Evolutionary conservation across 2,797 vertebrate species (phyloP), one percentile per base, ranked within the genome.

Genomic region (Danio tinwini): DNA sequence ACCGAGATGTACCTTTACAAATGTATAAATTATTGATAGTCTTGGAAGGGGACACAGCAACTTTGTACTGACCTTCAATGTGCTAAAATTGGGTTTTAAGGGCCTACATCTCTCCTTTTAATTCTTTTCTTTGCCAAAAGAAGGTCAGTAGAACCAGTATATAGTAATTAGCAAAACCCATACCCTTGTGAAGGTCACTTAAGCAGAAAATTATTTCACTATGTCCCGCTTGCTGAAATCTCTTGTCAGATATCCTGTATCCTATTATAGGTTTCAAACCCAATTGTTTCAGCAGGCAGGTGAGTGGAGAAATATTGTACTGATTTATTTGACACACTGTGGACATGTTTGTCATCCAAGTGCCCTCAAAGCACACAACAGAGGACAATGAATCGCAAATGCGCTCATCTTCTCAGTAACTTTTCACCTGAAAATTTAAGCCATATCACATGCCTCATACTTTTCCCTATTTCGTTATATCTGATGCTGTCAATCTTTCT

Each of bases 1-100:
- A 81, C 85, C 67, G 76, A 83, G 81, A 81, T 69, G 14, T 81
- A 83, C 76, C 84, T 86, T 81, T 81, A 78, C 80, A 86, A 84
- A 87, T 82, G 76, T 80, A 75, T 86, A 82, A 85, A 87, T 86
- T 87, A 87, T 87, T 85, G 86, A 87, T 85, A 82, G 75, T 82
- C 78, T 64, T 56, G 76, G 83, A 78, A 84, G 83, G 78, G 63
- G 74, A 85, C 80, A 53, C 76, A 45, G 49, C 75, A 74, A 80
- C 80, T 76, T 73, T 82, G 78, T 84, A 65, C 76, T 85, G 81
- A 89, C 86, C 85, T 87, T 87, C 83, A 83, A 45, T 29, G 53
- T 45, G 81, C 67, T 86, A 85, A 87, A 87, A 84, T 74, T 84
- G 82, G 75, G 72, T 84, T 87, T 81, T 81, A 83, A 83, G 58